Evolutionary conservation across 2,888 invertebrate genomes (phyloP).

Genomic region (Tineola bisselliella): DNA sequence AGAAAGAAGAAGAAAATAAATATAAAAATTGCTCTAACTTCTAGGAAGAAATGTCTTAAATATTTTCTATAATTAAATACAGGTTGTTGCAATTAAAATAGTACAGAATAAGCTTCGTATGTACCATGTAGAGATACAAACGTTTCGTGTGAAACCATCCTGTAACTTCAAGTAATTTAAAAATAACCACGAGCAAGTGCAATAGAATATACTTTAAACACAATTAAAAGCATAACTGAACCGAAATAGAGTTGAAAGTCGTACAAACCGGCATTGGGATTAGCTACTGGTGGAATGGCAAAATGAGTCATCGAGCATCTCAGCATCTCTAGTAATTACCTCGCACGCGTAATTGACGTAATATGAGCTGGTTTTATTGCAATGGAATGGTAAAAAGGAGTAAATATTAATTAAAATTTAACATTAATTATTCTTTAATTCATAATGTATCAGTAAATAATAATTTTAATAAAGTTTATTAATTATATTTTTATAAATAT

Average conservation of each 20-base stretch:
- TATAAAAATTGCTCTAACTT: neutral
- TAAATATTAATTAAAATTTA: neutral
- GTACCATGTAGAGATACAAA: conserved; percentile 2
- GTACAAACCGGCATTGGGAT: neutral
- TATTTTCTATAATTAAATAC: neutral
- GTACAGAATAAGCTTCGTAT: neutral
- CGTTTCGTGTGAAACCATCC: conserved; percentile 12
- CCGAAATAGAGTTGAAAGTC: neutral
- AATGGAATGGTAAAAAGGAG: conserved; percentile 3
- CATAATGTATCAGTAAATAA: no score
- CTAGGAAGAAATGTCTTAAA: neutral
- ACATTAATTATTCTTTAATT: no score
- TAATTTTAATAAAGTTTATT: no score
- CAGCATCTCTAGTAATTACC: conserved; percentile 28
- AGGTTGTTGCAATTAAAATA: neutral
- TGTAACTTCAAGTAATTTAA: neutral
- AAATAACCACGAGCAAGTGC: conserved; percentile 7
- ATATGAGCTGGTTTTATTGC: conserved; percentile 32
- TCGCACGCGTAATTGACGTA: conserved; percentile 41
- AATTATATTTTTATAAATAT: no score
- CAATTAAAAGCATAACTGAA: neutral
- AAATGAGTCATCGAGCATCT: conserved; percentile 20
- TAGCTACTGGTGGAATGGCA: neutral
- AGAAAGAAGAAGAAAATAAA: neutral
- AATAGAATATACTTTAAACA: neutral